Evolutionary conservation across 92 coral and sea anemone species (phyloP).

Genomic region (Siderastrea radians): DNA sequence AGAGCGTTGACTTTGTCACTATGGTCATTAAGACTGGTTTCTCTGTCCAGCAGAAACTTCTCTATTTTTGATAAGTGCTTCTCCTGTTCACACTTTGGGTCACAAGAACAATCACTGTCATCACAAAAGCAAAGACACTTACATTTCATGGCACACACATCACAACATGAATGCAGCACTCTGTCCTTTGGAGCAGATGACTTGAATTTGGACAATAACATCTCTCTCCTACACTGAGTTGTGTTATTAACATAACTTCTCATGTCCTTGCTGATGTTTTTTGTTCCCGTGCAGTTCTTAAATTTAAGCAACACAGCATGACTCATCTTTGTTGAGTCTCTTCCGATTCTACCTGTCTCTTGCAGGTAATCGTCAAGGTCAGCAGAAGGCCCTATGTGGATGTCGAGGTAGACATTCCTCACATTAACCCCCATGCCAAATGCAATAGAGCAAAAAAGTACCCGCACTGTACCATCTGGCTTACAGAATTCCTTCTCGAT

Average conservation of each 20-base stretch:
- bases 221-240: constrained; percentile 23
- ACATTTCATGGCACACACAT: constrained; percentile 62
- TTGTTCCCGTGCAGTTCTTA: constrained; percentile 49
- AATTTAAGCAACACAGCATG: constrained; percentile 75
- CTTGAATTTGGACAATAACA: constrained; percentile 34
- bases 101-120: constrained; percentile 22
- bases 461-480: constrained; percentile 60
- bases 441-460: constrained; percentile 65
- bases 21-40: background rate
- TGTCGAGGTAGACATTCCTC: constrained; percentile 19
- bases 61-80: constrained; percentile 24
- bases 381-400: constrained; percentile 74
- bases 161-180: constrained; percentile 63
- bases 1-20: constrained; percentile 3
- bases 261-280: constrained; percentile 60
- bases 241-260: constrained; percentile 52
- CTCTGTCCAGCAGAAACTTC: constrained; percentile 1
- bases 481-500: constrained; percentile 70
- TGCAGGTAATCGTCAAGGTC: constrained; percentile 72
- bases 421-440: constrained; percentile 78
- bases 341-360: constrained; percentile 74
- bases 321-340: constrained; percentile 16
- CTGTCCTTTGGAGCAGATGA: background rate
- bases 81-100: background rate
- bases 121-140: constrained; percentile 51